Conservation (phyloP, 2,113 vertebrate species). For the Hystrix brachyura region DNA sequence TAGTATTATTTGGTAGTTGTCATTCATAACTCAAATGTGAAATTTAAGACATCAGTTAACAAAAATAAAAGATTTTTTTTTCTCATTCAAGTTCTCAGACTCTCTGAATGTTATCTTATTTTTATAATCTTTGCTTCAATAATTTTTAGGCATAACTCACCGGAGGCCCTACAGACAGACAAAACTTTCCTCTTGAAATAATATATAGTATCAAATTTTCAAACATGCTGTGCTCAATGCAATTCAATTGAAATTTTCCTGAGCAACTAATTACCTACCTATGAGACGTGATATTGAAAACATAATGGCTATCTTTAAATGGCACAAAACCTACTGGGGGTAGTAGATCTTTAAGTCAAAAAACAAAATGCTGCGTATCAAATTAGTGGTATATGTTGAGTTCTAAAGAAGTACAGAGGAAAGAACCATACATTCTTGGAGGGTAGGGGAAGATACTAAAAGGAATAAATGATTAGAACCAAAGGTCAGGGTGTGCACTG, state of each 20-base stretch:
- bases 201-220: background rate
- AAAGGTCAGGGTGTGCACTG: background rate
- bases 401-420: background rate
- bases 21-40: slow-evolving; percentile 11
- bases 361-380: background rate
- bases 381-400: background rate
- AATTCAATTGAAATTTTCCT: slow-evolving; percentile 34
- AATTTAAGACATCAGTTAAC: slow-evolving; percentile 15
- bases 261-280: background rate
- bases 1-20: background rate
- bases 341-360: slow-evolving; percentile 14
- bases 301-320: slow-evolving; percentile 2
- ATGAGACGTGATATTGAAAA: background rate
- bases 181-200: slow-evolving; percentile 35
- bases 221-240: background rate
- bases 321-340: background rate
- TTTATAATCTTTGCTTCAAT: background rate
- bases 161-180: background rate
- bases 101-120: background rate
- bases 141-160: background rate
- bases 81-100: background rate
- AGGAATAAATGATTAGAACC: background rate
- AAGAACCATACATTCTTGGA: background rate
- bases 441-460: background rate
- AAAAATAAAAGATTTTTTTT: background rate